Conservation (phyloP, 1,140 invertebrate genomes). For the Drosophila grimshawi region DNA sequence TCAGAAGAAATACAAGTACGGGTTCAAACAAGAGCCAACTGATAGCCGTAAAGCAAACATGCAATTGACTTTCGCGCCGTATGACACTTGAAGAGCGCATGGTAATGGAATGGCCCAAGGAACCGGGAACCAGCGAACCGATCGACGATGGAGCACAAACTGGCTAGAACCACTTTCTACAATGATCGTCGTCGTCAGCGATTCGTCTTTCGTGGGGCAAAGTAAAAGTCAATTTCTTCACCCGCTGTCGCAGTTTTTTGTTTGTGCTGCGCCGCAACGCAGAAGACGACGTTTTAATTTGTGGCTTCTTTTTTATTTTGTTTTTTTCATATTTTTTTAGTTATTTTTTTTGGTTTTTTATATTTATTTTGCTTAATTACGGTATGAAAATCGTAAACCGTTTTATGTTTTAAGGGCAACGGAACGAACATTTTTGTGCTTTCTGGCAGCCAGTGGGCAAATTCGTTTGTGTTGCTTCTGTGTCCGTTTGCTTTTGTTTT, state of each 20-base stretch:
- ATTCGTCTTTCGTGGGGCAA: slow-evolving; percentile 37
- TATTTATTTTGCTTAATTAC: slow-evolving; percentile 56
- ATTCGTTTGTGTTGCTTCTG: slow-evolving; percentile 25
- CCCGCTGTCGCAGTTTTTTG: slow-evolving; percentile 41
- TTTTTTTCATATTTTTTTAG: slow-evolving; percentile 3
- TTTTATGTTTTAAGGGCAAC: slow-evolving; percentile 55
- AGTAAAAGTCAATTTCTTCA: slow-evolving; percentile 65
- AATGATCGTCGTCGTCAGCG: slow-evolving; percentile 24
- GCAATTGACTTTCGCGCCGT: slow-evolving; percentile 63
- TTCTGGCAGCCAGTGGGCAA: slow-evolving; percentile 25
- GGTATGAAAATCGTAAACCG: slow-evolving; percentile 50
- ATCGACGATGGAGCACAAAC: slow-evolving; percentile 30
- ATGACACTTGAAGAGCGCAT: slow-evolving; percentile 60
- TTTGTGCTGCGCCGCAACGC: slow-evolving; percentile 13
- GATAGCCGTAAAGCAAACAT: slow-evolving; percentile 42
- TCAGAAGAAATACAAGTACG: slow-evolving; percentile 15
- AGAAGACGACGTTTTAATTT: slow-evolving; percentile 41
- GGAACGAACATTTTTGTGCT: slow-evolving; percentile 32
- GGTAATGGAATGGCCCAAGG: slow-evolving; percentile 44
- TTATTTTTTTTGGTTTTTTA: not conserved
- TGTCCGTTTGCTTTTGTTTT: slow-evolving; percentile 20
- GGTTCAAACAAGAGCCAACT: slow-evolving; percentile 2
- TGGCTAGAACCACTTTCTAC: slow-evolving; percentile 70
- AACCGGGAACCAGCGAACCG: slow-evolving; percentile 6
- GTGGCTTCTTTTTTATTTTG: slow-evolving; percentile 3